Base-by-base conservation (phyloP, 2,797 vertebrate genomes). In the Bradypus variegatus region DNA sequence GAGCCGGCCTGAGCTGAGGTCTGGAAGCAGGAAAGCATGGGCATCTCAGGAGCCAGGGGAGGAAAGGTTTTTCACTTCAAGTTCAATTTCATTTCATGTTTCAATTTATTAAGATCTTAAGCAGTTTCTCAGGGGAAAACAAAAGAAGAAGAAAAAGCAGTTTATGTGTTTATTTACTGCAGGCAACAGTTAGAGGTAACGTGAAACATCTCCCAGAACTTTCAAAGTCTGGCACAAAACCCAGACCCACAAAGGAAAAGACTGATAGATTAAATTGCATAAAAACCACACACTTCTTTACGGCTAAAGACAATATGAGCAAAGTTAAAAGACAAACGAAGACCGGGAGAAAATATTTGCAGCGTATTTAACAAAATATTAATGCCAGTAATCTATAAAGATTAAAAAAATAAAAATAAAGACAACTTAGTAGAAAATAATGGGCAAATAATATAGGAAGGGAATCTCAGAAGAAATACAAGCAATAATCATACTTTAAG, bases 231-330 rank as follows among this genome's bases (percentile, higher is more conserved):
- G 31, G 13, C 27, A 69, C n/a, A 75, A 92, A 92, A 53, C 50
- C 48, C 90, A 89, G 90, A 92, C 65, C 53, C 81, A 79, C 36
- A 67, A 65, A 89, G 45, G 77, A 83, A 86, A 85, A 83, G 58
- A 60, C 36, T 7, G 23, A 36, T 19, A 14, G 60, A 53, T 29
- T 72, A 81, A 91, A 73, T 58, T 62, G 48, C 55, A 62, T 50
- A 21, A 91, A 93, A 45, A 62, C 33, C 13, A 73, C 88, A 67
- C 27, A 41, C 9, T 36, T 45, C 60, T 73, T 15, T 5, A 60
- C 48, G 58, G 41, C 86, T 76, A 73, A 79, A 53, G 31, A 75
- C n/a, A 50, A 36, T 33, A 48, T 53, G 48, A 83, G 50, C 67
- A 65, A 67, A 79, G 36, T 55, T 67, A 78, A 81, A 64, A 60